Evolutionary conservation across 2,797 vertebrate species (phyloP).

Genomic region (Novumbra hubbsi): DNA sequence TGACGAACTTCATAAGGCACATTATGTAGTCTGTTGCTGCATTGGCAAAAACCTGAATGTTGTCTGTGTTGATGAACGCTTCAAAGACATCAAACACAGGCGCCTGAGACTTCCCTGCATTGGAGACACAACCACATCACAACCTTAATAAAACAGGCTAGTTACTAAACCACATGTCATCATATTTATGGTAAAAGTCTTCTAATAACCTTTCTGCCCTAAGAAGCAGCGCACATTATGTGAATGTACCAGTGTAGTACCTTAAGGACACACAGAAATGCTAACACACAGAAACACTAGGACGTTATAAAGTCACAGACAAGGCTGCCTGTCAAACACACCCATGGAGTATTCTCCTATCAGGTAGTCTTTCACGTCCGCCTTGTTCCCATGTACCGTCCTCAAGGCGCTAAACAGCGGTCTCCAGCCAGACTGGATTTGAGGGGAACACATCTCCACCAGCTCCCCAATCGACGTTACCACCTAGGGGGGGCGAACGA

Average conservation of each 20-base stretch:
- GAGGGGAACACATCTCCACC: conserved; percentile 94
- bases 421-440: conserved; percentile 96
- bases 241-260: not conserved
- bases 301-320: not conserved
- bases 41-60: conserved; percentile 97
- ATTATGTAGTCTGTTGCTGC: conserved; percentile 98
- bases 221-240: not conserved
- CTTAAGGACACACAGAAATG: not conserved
- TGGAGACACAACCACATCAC: too few relatives aligned
- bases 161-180: too few relatives aligned
- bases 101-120: conserved; percentile 87
- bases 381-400: conserved; percentile 88
- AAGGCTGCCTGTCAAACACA: conserved; percentile 51
- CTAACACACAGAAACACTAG: not conserved
- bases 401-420: conserved; percentile 95
- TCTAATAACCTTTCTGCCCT: not conserved
- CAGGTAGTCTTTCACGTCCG: conserved; percentile 90
- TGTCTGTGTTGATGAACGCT: conserved; percentile 96
- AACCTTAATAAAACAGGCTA: too few relatives aligned
- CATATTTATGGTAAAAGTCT: too few relatives aligned
- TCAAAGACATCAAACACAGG: conserved; percentile 98
- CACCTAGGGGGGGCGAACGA: conserved; percentile 73
- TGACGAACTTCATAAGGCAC: conserved; percentile 99
- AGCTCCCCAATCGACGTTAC: conserved; percentile 93
- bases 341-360: conserved; percentile 92